Percentiles rank a stretch among this genome's conserved stretches.
phyloP scores from a whole-genome alignment of 2,113 vertebrate species.

The Pelodiscus sinensis region DNA sequence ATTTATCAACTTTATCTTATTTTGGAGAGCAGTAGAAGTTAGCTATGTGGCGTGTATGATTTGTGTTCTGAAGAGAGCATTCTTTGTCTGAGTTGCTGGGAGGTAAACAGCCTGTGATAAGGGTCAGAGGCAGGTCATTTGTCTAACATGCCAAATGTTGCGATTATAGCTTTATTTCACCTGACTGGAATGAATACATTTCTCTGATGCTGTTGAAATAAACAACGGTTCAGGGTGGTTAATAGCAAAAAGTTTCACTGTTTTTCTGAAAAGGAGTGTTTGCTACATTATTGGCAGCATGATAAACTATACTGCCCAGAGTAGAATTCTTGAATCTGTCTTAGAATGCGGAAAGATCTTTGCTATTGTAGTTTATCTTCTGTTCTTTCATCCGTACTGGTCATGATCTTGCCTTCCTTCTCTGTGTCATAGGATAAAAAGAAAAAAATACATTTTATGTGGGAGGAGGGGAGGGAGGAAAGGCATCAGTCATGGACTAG shows the following conservation, averaged over 20 bases:
- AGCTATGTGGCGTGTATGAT: neutral
- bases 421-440: neutral
- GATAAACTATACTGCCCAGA: neutral
- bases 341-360: neutral
- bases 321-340: neutral
- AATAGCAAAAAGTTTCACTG: neutral
- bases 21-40: neutral
- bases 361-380: neutral
- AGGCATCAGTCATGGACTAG: neutral
- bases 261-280: neutral
- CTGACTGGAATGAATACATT: neutral
- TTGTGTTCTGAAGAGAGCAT: slow-evolving; percentile 6
- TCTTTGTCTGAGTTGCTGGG: neutral
- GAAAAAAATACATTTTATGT: neutral
- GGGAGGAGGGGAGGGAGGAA: neutral
- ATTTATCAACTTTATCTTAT: neutral
- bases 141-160: neutral
- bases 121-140: neutral
- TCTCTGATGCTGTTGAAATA: neutral
- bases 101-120: slow-evolving; percentile 2
- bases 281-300: neutral
- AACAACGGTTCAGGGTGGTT: neutral
- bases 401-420: neutral
- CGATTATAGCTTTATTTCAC: slow-evolving; percentile 21
- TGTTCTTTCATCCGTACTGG: neutral